Conservation (phyloP, 2,888 invertebrate genomes). For the Drosophila yooni region DNA sequence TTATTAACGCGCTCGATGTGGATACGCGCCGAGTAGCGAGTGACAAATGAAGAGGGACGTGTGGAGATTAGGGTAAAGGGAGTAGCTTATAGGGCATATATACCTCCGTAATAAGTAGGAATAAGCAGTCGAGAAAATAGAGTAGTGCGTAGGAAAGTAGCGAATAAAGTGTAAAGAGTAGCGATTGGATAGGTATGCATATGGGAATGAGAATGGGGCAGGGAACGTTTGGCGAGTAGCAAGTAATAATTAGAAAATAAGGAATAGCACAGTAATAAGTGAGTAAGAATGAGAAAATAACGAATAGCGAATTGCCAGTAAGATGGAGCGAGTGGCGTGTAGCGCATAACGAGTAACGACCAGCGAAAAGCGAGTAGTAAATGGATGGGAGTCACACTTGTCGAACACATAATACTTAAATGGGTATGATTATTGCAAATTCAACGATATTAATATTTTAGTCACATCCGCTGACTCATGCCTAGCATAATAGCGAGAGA, state of each 20-base stretch:
- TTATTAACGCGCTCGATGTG: slow-evolving; percentile 61
- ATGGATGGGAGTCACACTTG: background rate
- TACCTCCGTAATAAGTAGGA: background rate
- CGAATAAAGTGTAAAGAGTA: background rate
- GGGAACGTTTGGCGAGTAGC: background rate
- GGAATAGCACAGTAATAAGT: background rate
- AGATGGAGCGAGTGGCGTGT: background rate
- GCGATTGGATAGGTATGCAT: background rate
- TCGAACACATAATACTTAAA: background rate
- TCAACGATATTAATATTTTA: slow-evolving; percentile 24
- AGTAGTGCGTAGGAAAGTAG: background rate
- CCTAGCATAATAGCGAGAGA: background rate
- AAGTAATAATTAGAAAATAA: background rate
- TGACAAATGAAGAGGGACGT: background rate
- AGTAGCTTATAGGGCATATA: background rate
- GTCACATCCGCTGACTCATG: slow-evolving; percentile 46
- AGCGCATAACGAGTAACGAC: too few species aligned
- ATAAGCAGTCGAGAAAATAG: background rate
- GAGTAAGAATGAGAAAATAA: background rate
- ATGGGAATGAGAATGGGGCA: background rate
- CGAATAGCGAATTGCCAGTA: background rate
- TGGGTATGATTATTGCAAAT: slow-evolving; percentile 2
- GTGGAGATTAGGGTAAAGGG: background rate
- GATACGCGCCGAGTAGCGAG: slow-evolving; percentile 25
- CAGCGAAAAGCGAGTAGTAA: background rate